These are phyloP conservation scores for Malurus leucopterus DNA, from an alignment of 2,797 vertebrate species.

Conservation along the genomic window DNA sequence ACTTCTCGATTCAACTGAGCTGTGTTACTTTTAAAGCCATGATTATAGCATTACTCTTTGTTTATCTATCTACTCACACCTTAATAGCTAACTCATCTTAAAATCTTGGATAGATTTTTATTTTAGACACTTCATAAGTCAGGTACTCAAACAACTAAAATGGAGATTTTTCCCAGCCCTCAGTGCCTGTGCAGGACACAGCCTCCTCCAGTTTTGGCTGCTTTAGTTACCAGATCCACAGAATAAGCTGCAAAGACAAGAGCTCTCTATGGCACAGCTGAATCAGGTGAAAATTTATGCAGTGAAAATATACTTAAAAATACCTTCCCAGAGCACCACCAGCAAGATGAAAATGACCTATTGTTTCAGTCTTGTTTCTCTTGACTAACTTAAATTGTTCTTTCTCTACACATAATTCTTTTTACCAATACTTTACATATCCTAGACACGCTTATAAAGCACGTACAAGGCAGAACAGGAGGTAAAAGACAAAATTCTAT, in stretches of 20 bases:
- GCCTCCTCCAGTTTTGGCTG: neutral
- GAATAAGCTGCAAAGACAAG: neutral
- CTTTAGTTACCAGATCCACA: neutral
- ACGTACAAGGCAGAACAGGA: fast-evolving
- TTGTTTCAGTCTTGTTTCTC: neutral
- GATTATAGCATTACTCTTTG: slow-evolving; percentile 40
- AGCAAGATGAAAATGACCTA: neutral
- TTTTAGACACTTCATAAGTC: neutral
- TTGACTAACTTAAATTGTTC: neutral
- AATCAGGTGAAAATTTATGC: neutral
- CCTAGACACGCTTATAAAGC: neutral
- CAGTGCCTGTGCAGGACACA: neutral
- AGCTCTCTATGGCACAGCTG: neutral
- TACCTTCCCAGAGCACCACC: neutral
- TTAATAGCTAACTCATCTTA: neutral
- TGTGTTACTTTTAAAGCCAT: slow-evolving; percentile 36
- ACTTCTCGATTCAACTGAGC: slow-evolving; percentile 25
- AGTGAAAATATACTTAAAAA: neutral
- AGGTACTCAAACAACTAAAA: neutral
- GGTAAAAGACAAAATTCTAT: neutral
- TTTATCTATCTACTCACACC: slow-evolving; percentile 13
- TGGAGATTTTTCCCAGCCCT: neutral
- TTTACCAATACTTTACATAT: neutral
- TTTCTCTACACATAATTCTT: neutral
- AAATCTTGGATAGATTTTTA: neutral